Conservation (phyloP, 2,113 vertebrate species). For the Rhea pennata region DNA sequence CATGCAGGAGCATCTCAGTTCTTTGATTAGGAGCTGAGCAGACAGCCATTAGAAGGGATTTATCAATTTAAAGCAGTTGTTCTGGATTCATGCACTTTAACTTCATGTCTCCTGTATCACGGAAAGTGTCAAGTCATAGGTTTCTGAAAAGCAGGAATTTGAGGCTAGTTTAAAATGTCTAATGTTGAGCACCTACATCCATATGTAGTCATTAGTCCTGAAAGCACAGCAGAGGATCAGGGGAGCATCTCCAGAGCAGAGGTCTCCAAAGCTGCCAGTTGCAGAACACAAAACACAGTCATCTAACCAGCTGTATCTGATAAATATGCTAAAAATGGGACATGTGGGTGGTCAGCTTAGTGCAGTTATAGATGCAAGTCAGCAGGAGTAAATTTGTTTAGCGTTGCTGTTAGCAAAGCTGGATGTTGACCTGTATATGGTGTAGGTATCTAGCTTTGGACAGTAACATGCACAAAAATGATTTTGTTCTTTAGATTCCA, state of each 20-base stretch:
- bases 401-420: not conserved
- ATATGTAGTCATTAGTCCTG: too few species aligned
- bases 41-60: not conserved
- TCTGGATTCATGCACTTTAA: not conserved
- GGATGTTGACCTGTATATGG: not conserved
- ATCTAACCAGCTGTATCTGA: not conserved
- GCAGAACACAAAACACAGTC: not conserved
- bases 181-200: accelerated
- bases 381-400: not conserved
- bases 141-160: not conserved
- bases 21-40: not conserved
- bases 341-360: accelerated
- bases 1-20: not conserved
- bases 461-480: not conserved
- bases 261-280: not conserved
- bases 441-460: not conserved
- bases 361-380: not conserved
- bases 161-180: not conserved
- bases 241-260: not conserved
- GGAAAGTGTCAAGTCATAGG: not conserved
- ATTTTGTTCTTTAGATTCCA: accelerated
- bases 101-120: not conserved
- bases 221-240: not conserved
- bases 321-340: not conserved
- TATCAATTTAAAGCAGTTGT: not conserved